Evolutionary conservation across 2,888 invertebrate genomes (phyloP).

Genomic region (Blastobasis adustella): DNA sequence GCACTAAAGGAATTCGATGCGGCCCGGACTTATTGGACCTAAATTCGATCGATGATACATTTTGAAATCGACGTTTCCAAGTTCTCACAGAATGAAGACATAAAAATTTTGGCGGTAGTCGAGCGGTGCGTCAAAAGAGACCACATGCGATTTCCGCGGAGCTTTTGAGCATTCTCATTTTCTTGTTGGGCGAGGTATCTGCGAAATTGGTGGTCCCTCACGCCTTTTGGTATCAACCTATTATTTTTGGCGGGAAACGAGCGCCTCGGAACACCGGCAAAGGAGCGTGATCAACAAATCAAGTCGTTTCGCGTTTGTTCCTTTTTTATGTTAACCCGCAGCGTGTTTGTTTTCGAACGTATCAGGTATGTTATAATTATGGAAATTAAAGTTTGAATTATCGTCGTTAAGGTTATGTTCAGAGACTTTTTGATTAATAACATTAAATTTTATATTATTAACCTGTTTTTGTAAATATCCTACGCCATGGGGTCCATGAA

Average conservation of each 20-base stretch:
- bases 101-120: slow-evolving; percentile 58
- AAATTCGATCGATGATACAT: slow-evolving; percentile 40
- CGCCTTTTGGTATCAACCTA: slow-evolving; percentile 62
- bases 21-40: slow-evolving; percentile 38
- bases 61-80: slow-evolving; percentile 36
- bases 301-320: slow-evolving; percentile 37
- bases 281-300: slow-evolving; percentile 65
- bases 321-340: slow-evolving; percentile 36
- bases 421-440: slow-evolving; percentile 6
- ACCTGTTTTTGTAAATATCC: too few relatives aligned
- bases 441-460: background rate
- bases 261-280: slow-evolving; percentile 45
- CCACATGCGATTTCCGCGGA: slow-evolving; percentile 61
- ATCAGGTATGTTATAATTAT: slow-evolving; percentile 61
- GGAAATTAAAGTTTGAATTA: slow-evolving; percentile 44
- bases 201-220: slow-evolving; percentile 68
- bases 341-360: slow-evolving; percentile 70
- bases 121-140: slow-evolving; percentile 62
- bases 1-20: slow-evolving; percentile 53
- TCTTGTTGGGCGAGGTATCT: slow-evolving; percentile 45
- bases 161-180: slow-evolving; percentile 42
- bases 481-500: too few relatives aligned
- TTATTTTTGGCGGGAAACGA: slow-evolving; percentile 56
- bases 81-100: slow-evolving; percentile 71
- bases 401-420: slow-evolving; percentile 24